phyloP scores from a whole-genome alignment of 2,888 invertebrate genomes.

The Lasioglossum pauxillum region DNA sequence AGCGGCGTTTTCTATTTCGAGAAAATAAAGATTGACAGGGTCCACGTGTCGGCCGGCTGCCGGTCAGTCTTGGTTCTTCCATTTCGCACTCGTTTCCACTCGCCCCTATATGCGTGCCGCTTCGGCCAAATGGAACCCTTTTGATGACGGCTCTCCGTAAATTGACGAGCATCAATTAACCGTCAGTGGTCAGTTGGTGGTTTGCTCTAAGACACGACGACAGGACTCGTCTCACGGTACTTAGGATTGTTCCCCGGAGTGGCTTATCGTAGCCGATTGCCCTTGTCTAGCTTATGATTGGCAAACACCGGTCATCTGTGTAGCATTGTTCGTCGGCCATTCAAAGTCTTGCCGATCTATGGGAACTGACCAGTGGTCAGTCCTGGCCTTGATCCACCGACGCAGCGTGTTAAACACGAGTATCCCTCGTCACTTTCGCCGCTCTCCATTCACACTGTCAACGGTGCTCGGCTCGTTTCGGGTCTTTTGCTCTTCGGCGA shows the following conservation, averaged over 20 bases:
- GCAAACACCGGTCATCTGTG: conserved; percentile 68
- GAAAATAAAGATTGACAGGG: conserved; percentile 78
- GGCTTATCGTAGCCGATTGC: conserved; percentile 77
- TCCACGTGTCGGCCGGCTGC: conserved; percentile 72
- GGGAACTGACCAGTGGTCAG: conserved; percentile 82
- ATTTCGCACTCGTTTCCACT: conserved; percentile 51
- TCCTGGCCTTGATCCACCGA: conserved; percentile 63
- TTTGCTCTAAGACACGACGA: conserved; percentile 64
- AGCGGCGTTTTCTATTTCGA: conserved; percentile 54
- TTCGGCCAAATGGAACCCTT: conserved; percentile 49
- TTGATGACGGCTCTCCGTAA: conserved; percentile 56
- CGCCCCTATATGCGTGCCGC: conserved; percentile 25
- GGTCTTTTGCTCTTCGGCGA: conserved; percentile 15
- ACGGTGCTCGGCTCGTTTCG: conserved; percentile 5
- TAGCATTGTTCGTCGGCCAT: conserved; percentile 60
- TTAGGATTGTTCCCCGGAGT: conserved; percentile 77
- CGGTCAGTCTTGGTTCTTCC: conserved; percentile 26
- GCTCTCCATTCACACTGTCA: conserved; percentile 17
- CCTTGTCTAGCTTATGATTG: conserved; percentile 68
- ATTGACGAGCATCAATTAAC: conserved; percentile 74
- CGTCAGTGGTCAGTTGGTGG: conserved; percentile 63
- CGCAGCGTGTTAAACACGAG: conserved; percentile 71
- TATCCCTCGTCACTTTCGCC: conserved; percentile 59
- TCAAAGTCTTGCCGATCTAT: conserved; percentile 60
- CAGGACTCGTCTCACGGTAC: conserved; percentile 79